Conservation (phyloP, 2,888 invertebrate genomes). For the Linnaemya tessellans region DNA sequence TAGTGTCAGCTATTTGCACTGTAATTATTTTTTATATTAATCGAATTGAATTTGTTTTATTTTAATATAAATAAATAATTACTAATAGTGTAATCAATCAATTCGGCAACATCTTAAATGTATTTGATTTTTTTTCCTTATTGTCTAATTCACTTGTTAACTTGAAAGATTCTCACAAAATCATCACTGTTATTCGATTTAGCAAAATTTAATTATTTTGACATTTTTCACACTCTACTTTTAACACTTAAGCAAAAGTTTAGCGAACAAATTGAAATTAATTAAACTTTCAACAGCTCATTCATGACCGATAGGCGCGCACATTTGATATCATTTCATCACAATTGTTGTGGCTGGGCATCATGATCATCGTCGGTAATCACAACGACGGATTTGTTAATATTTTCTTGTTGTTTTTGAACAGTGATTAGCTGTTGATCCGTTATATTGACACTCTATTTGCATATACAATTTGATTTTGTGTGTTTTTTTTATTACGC, state of each 20-base stretch:
- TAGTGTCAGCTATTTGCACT: slow-evolving; percentile 61
- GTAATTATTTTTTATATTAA: slow-evolving; percentile 47
- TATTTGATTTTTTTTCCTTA: slow-evolving; percentile 32
- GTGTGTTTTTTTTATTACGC: background rate
- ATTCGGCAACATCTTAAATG: slow-evolving; percentile 34
- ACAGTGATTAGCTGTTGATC: slow-evolving; percentile 75
- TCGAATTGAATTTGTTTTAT: slow-evolving; percentile 41
- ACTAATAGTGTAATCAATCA: slow-evolving; percentile 52
- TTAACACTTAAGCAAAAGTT: slow-evolving; percentile 48
- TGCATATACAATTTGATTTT: slow-evolving; percentile 57
- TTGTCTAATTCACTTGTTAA: slow-evolving; percentile 33
- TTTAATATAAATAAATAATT: slow-evolving; percentile 58
- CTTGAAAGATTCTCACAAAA: slow-evolving; percentile 72
- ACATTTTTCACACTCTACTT: slow-evolving; percentile 78
- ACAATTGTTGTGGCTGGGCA: slow-evolving; percentile 51
- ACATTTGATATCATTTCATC: slow-evolving; percentile 66
- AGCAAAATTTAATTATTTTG: slow-evolving; percentile 71
- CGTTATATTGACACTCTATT: slow-evolving; percentile 79
- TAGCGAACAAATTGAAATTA: slow-evolving; percentile 75
- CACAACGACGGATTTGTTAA: slow-evolving; percentile 55
- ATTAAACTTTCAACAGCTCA: slow-evolving; percentile 81
- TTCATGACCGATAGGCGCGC: slow-evolving; percentile 62
- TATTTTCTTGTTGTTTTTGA: slow-evolving; percentile 1
- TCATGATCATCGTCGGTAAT: slow-evolving; percentile 17
- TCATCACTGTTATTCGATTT: slow-evolving; percentile 73